phyloP scores from a whole-genome alignment of 2,797 vertebrate genomes.

The Gymnothorax reevesii region DNA sequence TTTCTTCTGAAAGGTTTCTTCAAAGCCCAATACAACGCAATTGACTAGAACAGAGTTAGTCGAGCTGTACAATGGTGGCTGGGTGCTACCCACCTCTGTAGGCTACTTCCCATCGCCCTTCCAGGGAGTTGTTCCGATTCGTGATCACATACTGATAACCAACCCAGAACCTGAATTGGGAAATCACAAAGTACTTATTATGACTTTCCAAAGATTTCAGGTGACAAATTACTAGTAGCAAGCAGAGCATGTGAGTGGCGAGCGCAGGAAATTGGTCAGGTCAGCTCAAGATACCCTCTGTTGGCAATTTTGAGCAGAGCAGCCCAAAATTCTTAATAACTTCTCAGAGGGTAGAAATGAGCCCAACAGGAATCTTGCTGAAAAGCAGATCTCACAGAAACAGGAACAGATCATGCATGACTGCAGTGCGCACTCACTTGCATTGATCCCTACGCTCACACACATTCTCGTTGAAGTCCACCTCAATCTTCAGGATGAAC shows the following conservation, averaged over 20 bases:
- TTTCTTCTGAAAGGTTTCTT: no score
- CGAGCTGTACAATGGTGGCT: neutral
- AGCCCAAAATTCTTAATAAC: neutral
- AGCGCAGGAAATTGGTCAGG: no score
- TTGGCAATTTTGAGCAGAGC: neutral
- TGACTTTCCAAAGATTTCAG: neutral
- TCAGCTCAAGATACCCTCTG: no score
- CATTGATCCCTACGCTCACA: conserved; percentile 87
- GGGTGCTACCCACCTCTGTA: conserved; percentile 82
- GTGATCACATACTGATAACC: conserved; percentile 97
- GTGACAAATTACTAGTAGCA: neutral
- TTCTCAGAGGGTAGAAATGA: neutral
- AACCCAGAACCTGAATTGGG: conserved; percentile 87
- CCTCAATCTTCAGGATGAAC: conserved; percentile 93
- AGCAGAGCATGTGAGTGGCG: no score
- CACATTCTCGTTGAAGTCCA: conserved; percentile 88
- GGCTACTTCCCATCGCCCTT: conserved; percentile 94
- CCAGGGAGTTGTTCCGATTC: conserved; percentile 85
- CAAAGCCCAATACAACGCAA: neutral
- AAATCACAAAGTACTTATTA: neutral
- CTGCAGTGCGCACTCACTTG: conserved; percentile 75
- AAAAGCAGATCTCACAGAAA: neutral
- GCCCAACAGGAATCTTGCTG: neutral
- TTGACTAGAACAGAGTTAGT: neutral
- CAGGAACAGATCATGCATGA: neutral